phyloP scores from a whole-genome alignment of 2,797 vertebrate species.

The Enteromius thamalakanensis region DNA sequence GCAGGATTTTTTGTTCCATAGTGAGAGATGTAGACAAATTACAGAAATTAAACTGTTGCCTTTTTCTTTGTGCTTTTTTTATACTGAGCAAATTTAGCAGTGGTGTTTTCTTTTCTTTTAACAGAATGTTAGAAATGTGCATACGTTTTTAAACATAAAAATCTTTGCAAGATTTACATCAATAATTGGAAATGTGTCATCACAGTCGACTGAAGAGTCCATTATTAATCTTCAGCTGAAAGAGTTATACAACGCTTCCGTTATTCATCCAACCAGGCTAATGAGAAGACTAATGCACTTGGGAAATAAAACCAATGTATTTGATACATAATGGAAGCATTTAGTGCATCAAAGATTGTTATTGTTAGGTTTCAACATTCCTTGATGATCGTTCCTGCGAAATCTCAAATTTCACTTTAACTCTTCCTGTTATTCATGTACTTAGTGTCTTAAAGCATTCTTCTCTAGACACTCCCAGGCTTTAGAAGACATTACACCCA shows the following conservation, averaged over 20 bases:
- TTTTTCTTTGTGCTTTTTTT: too few species aligned
- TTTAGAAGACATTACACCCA: not conserved
- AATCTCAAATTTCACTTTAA: not conserved
- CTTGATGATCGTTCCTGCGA: not conserved
- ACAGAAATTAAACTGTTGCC: too few species aligned
- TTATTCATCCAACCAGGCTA: not conserved
- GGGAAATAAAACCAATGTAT: not conserved
- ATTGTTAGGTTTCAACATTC: not conserved
- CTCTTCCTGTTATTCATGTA: constrained; percentile 3
- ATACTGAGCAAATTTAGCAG: too few species aligned
- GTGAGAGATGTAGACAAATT: not conserved
- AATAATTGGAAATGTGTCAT: not conserved
- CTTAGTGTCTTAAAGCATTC: not conserved
- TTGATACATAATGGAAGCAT: not conserved
- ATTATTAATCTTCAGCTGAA: not conserved
- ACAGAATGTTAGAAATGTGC: too few species aligned
- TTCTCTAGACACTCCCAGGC: not conserved
- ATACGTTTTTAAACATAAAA: not conserved
- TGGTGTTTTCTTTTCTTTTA: too few species aligned
- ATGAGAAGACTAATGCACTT: not conserved
- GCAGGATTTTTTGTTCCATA: too few species aligned
- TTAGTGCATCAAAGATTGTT: not conserved
- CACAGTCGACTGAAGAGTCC: not conserved
- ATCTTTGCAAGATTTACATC: not conserved
- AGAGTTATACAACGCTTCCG: not conserved